A percentile compares a stretch with the other conserved stretches of the same genome.
These are phyloP conservation scores for Drosophila parvula DNA, from an alignment of 1,140 invertebrate species.

Conservation along the genomic window DNA sequence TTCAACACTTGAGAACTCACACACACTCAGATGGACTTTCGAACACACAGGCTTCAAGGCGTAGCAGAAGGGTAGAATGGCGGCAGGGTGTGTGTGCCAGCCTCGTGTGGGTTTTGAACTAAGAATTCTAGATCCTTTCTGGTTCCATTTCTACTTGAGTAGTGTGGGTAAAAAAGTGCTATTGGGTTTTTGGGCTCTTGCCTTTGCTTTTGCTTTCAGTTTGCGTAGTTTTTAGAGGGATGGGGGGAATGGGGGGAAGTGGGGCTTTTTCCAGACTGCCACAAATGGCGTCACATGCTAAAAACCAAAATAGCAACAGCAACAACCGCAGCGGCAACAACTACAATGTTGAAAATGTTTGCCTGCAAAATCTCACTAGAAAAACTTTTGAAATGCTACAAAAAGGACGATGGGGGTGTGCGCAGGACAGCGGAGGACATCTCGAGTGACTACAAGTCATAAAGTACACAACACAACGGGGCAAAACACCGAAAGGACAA, in stretches of 20 bases:
- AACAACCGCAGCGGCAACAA: conserved; percentile 20
- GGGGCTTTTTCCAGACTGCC: conserved; percentile 24
- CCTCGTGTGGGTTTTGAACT: conserved; percentile 4
- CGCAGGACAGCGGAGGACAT: conserved; percentile 21
- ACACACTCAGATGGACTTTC: conserved; percentile 10
- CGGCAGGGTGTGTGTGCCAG: neutral
- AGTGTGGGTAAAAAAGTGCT: conserved; percentile 53
- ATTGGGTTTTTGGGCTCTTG: conserved; percentile 60
- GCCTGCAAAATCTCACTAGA: conserved; percentile 58
- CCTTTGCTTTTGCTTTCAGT: conserved; percentile 40
- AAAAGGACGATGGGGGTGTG: conserved; percentile 9
- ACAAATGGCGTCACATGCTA: conserved; percentile 54
- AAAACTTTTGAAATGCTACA: conserved; percentile 56
- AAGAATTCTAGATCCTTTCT: conserved; percentile 45
- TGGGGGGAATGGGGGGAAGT: neutral
- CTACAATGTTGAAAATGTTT: conserved; percentile 49
- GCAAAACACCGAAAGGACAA: conserved; percentile 47
- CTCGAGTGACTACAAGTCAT: conserved; percentile 74
- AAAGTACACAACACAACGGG: conserved; percentile 67
- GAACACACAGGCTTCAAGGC: conserved; percentile 13
- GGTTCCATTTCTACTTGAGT: conserved; percentile 32
- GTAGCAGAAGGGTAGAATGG: neutral
- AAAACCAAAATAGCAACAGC: conserved; percentile 44
- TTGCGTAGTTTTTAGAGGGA: conserved; percentile 14
- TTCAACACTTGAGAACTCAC: conserved; percentile 38